Evolutionary conservation across 2,113 vertebrate genomes (phyloP).

Genomic region (Symphodus melops): DNA sequence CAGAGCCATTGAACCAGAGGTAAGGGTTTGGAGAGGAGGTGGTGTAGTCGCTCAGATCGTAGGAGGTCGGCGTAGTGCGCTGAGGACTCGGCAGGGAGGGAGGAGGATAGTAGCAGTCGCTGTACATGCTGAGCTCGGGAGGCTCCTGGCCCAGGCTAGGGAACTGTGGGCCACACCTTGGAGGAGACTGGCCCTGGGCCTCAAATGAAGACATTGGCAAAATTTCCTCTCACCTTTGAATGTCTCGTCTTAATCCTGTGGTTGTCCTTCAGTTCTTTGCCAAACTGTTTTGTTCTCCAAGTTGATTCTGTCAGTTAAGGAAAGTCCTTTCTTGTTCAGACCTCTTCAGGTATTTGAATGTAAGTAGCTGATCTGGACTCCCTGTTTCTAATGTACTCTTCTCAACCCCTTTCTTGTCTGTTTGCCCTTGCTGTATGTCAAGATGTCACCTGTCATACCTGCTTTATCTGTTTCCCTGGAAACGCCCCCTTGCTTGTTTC

Average conservation of each 20-base stretch:
- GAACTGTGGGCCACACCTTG: constrained; percentile 96
- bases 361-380: constrained; percentile 7
- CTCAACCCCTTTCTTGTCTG: constrained; percentile 35
- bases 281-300: constrained; percentile 1
- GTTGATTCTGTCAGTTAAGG: not conserved
- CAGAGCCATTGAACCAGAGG: constrained; percentile 94
- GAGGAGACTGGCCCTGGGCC: constrained; percentile 88
- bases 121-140: constrained; percentile 95
- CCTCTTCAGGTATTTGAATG: constrained; percentile 1
- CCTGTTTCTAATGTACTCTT: constrained; percentile 9
- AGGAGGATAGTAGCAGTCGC: constrained; percentile 94
- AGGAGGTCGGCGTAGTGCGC: constrained; percentile 87
- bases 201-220: constrained; percentile 94
- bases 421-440: constrained; percentile 80
- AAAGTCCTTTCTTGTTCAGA: constrained; percentile 18
- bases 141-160: constrained; percentile 96
- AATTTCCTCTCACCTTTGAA: constrained; percentile 59
- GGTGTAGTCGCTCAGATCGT: constrained; percentile 90
- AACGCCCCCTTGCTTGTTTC: constrained; percentile 73
- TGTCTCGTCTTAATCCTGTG: constrained; percentile 20
- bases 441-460: constrained; percentile 80
- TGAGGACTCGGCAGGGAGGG: constrained; percentile 94
- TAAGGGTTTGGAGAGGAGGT: constrained; percentile 90
- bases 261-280: constrained; percentile 20
- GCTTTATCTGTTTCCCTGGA: constrained; percentile 78